phyloP scores from a whole-genome alignment of 92 coral and sea anemone genomes.

The Parazoanthus atlanticus region DNA sequence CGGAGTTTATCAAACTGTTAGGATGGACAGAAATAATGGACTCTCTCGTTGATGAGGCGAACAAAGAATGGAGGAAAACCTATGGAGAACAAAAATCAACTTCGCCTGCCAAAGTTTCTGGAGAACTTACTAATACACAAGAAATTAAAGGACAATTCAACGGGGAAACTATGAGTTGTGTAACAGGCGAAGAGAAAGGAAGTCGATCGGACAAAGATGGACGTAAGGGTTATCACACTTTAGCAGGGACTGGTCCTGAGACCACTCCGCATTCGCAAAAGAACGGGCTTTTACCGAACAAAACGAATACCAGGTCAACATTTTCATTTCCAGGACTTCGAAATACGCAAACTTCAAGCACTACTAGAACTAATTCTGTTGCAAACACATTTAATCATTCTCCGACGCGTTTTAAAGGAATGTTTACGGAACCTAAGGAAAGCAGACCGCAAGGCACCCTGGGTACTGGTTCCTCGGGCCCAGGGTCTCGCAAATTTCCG shows the following conservation, averaged over 20 bases:
- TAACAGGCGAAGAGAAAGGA: conserved; percentile 18
- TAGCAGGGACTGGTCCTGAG: not conserved
- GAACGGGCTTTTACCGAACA: not conserved
- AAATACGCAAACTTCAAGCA: not conserved
- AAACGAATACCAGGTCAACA: not conserved
- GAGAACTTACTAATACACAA: conserved; percentile 35
- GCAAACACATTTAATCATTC: not conserved
- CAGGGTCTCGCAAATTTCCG: conserved; percentile 54
- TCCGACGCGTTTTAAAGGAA: not conserved
- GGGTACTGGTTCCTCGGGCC: conserved; percentile 24
- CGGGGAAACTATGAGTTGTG: conserved; percentile 6
- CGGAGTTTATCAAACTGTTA: conserved; percentile 63
- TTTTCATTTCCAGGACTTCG: not conserved
- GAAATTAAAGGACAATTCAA: not conserved
- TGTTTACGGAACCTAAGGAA: not conserved
- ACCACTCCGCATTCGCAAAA: not conserved
- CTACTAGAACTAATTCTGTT: not conserved
- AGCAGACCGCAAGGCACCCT: not conserved
- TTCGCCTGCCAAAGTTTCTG: conserved; percentile 33
- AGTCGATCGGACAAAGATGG: not conserved
- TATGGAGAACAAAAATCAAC: conserved; percentile 25
- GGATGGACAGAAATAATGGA: conserved; percentile 75
- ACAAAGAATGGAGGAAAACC: conserved; percentile 59
- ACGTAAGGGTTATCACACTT: conserved; percentile 43
- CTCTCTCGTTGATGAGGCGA: conserved; percentile 48